phyloP scores from a whole-genome alignment of 2,888 invertebrate genomes.

The Anoncus sp. region DNA sequence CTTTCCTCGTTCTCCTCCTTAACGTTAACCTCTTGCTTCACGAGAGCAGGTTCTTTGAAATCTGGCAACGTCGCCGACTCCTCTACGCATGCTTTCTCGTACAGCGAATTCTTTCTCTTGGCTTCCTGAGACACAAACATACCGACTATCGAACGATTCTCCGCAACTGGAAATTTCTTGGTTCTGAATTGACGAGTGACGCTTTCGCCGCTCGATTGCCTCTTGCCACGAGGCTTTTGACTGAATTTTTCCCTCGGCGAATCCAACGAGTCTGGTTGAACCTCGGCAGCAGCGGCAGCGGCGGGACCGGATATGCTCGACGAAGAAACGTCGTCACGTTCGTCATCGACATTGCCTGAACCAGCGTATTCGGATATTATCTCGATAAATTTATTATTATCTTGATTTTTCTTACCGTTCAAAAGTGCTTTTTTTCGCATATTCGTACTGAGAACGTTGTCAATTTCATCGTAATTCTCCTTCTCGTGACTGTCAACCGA shows the following conservation, averaged over 20 bases:
- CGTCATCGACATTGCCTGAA: constrained; percentile 5
- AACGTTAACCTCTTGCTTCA: constrained; percentile 62
- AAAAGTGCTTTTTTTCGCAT: constrained; percentile 36
- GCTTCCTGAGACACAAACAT: constrained; percentile 48
- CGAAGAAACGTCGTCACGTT: neutral
- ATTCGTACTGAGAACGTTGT: constrained; percentile 34
- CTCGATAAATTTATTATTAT: constrained; percentile 5
- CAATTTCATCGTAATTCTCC: constrained; percentile 49
- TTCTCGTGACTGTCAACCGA: constrained; percentile 58
- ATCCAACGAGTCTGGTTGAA: constrained; percentile 14
- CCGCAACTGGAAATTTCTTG: neutral
- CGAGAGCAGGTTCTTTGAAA: constrained; percentile 57
- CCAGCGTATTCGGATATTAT: constrained; percentile 10
- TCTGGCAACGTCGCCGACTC: constrained; percentile 23
- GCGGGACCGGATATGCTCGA: constrained; percentile 7
- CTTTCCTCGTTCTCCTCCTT: constrained; percentile 81
- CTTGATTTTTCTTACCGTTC: constrained; percentile 26
- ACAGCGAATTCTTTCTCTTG: constrained; percentile 22
- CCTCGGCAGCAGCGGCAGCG: too few species aligned
- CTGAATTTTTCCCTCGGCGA: constrained; percentile 18
- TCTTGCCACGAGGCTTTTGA: constrained; percentile 40
- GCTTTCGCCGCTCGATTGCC: constrained; percentile 3
- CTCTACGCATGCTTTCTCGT: neutral
- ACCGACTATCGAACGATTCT: constrained; percentile 34
- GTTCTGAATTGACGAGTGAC: neutral